Evolutionary conservation across 2,797 vertebrate genomes (phyloP), one percentile per base, ranked within the genome.

Genomic region (Macrochelys suwanniensis): DNA sequence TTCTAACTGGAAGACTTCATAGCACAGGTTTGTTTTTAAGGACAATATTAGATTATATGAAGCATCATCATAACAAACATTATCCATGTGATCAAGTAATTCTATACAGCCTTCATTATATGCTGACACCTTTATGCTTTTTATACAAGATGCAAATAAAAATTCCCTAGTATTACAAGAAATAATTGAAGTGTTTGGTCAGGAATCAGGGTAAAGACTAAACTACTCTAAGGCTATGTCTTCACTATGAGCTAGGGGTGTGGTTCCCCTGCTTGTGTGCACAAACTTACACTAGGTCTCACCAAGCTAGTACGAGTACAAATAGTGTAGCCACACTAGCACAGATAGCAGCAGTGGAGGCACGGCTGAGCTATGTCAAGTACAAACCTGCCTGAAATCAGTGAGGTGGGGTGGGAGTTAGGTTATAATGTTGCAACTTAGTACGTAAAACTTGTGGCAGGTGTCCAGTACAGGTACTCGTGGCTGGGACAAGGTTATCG

Each of bases 41-140:
- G 59, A 86, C n/a, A 93, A 85, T 80, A 86, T 94, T 97, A 77
- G 61, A 89, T 33, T 87, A 83, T 94, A 92, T 37, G 84, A 97
- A 89, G 42, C 83, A 91, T 95, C 81, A 59, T 92, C 80, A 76
- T 95, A 90, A 84, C 78, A 87, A 87, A 92, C 57, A 91, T n/a
- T 26, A 85, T 90, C 82, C 89, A 93, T 92, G 31, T 86, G 45
- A 91, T 93, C 59, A 68, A 5, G 65, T 68, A 68, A 68, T 68
- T 68, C n/a, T 68, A 17, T 37, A 15, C 42, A 42, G 53, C 19
- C 12, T 25, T 28, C 7, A n/a, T 79, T 54, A 37, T 37, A 49
- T 5, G 9, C n/a, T 68, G 9, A 68, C 5, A 21, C 19, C 19
- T 21, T 68, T 68, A 68, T 68, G 16, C 9, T 68, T 68, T 68